Evolutionary conservation across 2,113 vertebrate species (phyloP).

Genomic region (Chunga burmeisteri): DNA sequence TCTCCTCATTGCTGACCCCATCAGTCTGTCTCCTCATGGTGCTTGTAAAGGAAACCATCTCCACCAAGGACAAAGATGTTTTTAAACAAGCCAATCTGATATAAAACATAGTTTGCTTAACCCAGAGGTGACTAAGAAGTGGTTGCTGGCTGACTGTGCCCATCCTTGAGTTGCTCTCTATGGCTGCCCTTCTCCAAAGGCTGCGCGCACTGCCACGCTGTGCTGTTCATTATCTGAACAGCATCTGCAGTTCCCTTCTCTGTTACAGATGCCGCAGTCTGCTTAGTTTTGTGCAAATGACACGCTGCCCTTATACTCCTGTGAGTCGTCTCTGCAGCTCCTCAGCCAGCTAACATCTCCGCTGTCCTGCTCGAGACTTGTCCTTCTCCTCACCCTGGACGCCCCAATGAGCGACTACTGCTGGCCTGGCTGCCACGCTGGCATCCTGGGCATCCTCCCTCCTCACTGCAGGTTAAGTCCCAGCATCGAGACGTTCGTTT

Average conservation of each 20-base stretch:
- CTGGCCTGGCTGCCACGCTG: not conserved
- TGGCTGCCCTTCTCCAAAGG: constrained; percentile 31
- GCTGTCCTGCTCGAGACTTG: not conserved
- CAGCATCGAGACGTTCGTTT: not conserved
- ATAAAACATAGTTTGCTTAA: constrained; percentile 47
- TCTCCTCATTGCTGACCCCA: constrained; percentile 53
- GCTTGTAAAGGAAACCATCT: constrained; percentile 38
- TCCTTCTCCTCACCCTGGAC: not conserved
- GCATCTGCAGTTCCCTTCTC: constrained; percentile 48
- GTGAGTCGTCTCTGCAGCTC: not conserved
- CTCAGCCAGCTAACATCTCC: not conserved
- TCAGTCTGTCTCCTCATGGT: constrained; percentile 37
- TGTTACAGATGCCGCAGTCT: constrained; percentile 55
- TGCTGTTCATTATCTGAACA: constrained; percentile 46
- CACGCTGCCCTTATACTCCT: not conserved
- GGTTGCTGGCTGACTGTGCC: not conserved
- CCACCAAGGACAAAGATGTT: constrained; percentile 52
- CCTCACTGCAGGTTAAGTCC: not conserved
- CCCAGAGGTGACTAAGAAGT: constrained; percentile 11
- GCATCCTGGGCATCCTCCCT: not conserved
- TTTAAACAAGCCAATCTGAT: constrained; percentile 42
- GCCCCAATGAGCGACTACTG: accelerated
- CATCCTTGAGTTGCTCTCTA: constrained; percentile 18
- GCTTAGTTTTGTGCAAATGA: constrained; percentile 45
- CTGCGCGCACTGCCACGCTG: not conserved